These are phyloP conservation scores for Enteromius argenteus DNA, from an alignment of 2,797 vertebrate genomes.

Conservation along the genomic window DNA sequence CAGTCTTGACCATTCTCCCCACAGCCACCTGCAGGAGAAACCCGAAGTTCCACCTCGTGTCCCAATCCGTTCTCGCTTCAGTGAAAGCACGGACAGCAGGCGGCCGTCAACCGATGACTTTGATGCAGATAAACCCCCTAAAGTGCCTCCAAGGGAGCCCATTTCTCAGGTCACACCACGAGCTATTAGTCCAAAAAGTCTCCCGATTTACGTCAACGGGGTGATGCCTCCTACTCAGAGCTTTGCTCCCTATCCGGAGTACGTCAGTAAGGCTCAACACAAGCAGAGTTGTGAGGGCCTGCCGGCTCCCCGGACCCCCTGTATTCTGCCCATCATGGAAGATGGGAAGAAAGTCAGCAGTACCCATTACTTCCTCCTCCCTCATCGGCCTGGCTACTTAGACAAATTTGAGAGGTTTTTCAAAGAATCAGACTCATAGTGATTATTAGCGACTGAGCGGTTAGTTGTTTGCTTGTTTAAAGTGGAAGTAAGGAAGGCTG, in stretches of 20 bases:
- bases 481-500: not conserved
- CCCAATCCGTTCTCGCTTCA: constrained; percentile 85
- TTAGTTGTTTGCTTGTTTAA: constrained; percentile 57
- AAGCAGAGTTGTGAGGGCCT: constrained; percentile 87
- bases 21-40: constrained; percentile 78
- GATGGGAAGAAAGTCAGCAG: constrained; percentile 92
- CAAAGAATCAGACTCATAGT: constrained; percentile 77
- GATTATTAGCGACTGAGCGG: constrained; percentile 61
- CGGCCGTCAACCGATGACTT: constrained; percentile 79
- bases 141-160: constrained; percentile 91
- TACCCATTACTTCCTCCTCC: constrained; percentile 96
- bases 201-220: constrained; percentile 94
- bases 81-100: constrained; percentile 78
- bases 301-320: constrained; percentile 71
- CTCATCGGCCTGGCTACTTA: constrained; percentile 82
- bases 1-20: constrained; percentile 70
- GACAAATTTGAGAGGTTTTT: constrained; percentile 87
- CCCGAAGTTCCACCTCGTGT: constrained; percentile 91
- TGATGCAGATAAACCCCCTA: constrained; percentile 89
- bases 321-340: constrained; percentile 95
- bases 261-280: constrained; percentile 90
- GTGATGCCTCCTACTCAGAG: constrained; percentile 98
- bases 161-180: constrained; percentile 85
- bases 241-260: constrained; percentile 96
- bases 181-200: constrained; percentile 91